Evolutionary conservation across 64 coral and sea anemone genomes (phyloP).

Genomic region (Porites australiensis): DNA sequence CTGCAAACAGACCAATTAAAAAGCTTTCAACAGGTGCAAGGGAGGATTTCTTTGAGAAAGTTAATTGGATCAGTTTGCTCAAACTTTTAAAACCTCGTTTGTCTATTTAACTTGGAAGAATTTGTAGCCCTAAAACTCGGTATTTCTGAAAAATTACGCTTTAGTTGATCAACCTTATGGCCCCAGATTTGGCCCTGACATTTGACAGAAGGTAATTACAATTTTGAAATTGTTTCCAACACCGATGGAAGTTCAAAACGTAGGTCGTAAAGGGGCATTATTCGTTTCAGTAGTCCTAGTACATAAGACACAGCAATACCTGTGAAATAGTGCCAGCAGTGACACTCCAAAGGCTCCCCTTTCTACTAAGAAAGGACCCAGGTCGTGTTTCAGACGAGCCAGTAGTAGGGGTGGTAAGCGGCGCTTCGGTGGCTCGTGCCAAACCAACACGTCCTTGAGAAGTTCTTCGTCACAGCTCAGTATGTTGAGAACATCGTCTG

Average conservation of each 20-base stretch:
- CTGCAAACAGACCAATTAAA: conserved; percentile 7
- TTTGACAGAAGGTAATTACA: no score
- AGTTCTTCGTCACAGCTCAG: conserved; percentile 64
- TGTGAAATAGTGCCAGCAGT: conserved; percentile 56
- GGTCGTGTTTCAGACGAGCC: conserved; percentile 49
- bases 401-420: conserved; percentile 55
- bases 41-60: no score
- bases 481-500: conserved; percentile 59
- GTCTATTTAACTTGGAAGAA: no score
- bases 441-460: conserved; percentile 48
- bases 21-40: neutral
- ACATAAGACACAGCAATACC: neutral
- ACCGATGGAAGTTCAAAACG: no score
- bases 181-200: no score
- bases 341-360: conserved; percentile 57
- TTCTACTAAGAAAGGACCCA: conserved; percentile 66
- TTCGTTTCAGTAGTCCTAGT: neutral
- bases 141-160: no score
- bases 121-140: no score
- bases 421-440: conserved; percentile 68
- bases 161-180: no score
- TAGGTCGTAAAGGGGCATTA: no score
- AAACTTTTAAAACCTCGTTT: no score
- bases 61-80: neutral
- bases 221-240: no score